Evolutionary conservation across 2,888 invertebrate genomes (phyloP).

Genomic region (Tribolium freemani): DNA sequence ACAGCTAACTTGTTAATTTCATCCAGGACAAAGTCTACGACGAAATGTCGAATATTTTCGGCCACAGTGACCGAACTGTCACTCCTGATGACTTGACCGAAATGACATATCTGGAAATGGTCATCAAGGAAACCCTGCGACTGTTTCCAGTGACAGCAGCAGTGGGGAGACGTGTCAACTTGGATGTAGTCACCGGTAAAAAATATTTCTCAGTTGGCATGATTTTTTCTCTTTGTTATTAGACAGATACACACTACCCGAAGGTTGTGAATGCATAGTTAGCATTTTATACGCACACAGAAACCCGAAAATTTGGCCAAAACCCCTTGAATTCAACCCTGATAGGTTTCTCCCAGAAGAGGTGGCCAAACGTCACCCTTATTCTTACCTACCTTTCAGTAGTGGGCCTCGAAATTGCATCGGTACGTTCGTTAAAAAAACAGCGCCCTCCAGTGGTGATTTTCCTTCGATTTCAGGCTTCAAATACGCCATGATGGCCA

Average conservation of each 20-base stretch:
- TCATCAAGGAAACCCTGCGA: conserved; percentile 3
- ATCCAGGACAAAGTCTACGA: neutral
- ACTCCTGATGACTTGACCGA: neutral
- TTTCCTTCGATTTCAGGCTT: neutral
- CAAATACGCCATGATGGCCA: conserved; percentile 9
- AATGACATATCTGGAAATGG: neutral
- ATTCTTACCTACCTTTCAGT: neutral
- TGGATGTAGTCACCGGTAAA: neutral
- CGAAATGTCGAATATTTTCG: neutral
- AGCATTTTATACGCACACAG: neutral
- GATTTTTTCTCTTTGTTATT: no score
- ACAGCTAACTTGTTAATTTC: neutral
- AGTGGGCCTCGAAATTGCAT: neutral
- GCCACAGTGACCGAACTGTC: neutral
- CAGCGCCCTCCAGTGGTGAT: no score
- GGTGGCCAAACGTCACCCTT: neutral
- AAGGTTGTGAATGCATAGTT: no score
- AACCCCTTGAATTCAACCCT: neutral
- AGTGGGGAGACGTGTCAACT: neutral
- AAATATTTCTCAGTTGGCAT: no score
- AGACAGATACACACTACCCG: no score
- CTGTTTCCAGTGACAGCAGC: neutral
- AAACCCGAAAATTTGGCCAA: neutral
- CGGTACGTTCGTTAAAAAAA: neutral
- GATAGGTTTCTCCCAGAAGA: neutral